phyloP scores from a whole-genome alignment of 2,113 vertebrate species.

The Dinomys branickii region DNA sequence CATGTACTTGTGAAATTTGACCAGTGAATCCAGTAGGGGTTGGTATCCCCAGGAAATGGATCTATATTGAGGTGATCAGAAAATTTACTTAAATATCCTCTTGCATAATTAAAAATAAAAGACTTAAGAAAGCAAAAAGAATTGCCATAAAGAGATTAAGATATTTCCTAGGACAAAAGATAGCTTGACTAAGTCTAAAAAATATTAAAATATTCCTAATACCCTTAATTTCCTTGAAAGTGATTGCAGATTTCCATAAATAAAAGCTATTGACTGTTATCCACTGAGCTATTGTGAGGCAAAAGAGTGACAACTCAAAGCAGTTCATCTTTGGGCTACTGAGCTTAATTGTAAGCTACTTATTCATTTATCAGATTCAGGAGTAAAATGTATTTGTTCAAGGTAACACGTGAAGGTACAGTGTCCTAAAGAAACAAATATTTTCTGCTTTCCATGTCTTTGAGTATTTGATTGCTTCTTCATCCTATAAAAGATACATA shows the following conservation, averaged over 20 bases:
- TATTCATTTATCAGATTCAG: too few relatives aligned
- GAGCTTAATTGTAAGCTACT: too few relatives aligned
- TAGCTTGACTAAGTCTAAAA: slow-evolving; percentile 78
- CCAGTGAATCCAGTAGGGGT: not conserved
- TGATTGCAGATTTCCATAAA: slow-evolving; percentile 73
- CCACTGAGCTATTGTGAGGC: too few relatives aligned
- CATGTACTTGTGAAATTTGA: not conserved
- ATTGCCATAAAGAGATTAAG: slow-evolving; percentile 77
- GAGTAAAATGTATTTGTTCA: too few relatives aligned
- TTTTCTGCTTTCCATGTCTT: too few relatives aligned
- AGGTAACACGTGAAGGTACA: too few relatives aligned
- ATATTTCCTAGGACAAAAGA: slow-evolving; percentile 70
- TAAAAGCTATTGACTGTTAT: slow-evolving; percentile 74
- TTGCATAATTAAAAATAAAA: not conserved
- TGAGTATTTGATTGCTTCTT: too few relatives aligned
- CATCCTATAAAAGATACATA: too few relatives aligned
- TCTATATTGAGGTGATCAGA: not conserved
- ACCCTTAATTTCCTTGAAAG: slow-evolving; percentile 81
- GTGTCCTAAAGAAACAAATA: too few relatives aligned
- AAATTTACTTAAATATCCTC: not conserved
- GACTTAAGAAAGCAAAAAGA: slow-evolving; percentile 63
- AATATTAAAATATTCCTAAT: slow-evolving; percentile 76
- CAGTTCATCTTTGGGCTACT: too few relatives aligned
- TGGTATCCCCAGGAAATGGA: not conserved
- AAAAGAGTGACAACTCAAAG: too few relatives aligned